Percentiles rank a stretch among this genome's conserved stretches.
Evolutionary conservation across 2,113 vertebrate species (phyloP).

Genomic region (Hippocampus abdominalis): DNA sequence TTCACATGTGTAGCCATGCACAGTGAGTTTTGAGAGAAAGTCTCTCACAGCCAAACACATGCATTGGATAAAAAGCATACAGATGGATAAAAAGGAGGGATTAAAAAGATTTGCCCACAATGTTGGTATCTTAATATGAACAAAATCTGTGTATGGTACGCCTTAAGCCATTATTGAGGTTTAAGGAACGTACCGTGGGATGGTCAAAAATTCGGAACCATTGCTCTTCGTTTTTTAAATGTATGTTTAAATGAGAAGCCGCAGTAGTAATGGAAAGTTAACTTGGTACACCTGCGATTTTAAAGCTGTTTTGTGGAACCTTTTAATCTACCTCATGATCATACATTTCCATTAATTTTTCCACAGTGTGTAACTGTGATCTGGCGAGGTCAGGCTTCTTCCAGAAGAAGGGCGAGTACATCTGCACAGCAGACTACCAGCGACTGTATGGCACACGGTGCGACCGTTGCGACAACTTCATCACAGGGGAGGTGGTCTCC

Average conservation of each 20-base stretch:
- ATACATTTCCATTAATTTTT: conserved; percentile 18
- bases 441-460: conserved; percentile 94
- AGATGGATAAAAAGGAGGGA: conserved; percentile 11
- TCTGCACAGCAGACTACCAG: conserved; percentile 97
- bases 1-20: conserved; percentile 27
- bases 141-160: not conserved
- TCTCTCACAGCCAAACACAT: conserved; percentile 32
- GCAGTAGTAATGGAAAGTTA: not conserved
- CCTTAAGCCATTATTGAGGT: not conserved
- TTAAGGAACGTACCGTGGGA: not conserved
- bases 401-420: conserved; percentile 98
- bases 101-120: not conserved
- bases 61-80: conserved; percentile 17
- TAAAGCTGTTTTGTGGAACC: not conserved
- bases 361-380: conserved; percentile 90
- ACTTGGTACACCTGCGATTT: not conserved
- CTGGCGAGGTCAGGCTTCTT: conserved; percentile 96
- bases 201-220: not conserved
- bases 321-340: not conserved
- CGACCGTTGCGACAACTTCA: conserved; percentile 92
- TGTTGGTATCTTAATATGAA: not conserved
- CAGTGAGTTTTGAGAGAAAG: conserved; percentile 43
- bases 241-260: not conserved
- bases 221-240: not conserved
- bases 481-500: conserved; percentile 96